Evolutionary conservation across 2,888 invertebrate species (phyloP).

Genomic region (Orchestes rusci): DNA sequence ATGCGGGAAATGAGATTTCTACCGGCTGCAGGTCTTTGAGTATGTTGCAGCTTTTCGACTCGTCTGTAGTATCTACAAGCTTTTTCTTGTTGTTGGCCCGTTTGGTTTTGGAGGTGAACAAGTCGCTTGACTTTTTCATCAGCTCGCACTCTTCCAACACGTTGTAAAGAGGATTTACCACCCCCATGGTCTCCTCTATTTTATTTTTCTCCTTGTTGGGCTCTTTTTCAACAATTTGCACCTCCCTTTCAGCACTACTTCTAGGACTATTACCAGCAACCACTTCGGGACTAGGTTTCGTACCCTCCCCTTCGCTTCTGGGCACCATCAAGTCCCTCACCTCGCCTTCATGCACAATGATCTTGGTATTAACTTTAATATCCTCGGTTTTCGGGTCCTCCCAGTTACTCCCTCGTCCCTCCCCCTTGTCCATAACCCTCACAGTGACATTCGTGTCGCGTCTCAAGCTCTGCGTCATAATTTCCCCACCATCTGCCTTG

Average conservation of each 20-base stretch:
- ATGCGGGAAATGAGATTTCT: conserved; percentile 14
- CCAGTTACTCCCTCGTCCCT: conserved; percentile 17
- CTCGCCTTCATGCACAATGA: conserved; percentile 21
- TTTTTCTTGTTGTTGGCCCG: conserved; percentile 3
- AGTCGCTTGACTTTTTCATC: conserved; percentile 7
- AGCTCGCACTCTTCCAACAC: conserved; percentile 13
- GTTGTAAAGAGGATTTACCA: conserved; percentile 16
- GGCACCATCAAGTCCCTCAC: conserved; percentile 14
- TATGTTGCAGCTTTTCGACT: neutral
- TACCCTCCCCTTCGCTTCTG: neutral
- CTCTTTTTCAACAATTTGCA: no score
- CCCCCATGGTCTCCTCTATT: conserved; percentile 4
- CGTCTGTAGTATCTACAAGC: neutral
- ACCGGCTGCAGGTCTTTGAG: conserved; percentile 3
- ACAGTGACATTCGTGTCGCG: conserved; percentile 34
- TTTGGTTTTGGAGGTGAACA: conserved; percentile 7
- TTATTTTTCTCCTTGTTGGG: neutral
- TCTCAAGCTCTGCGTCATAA: conserved; percentile 33
- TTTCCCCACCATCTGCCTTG: conserved; percentile 27
- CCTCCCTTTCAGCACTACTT: conserved; percentile 14
- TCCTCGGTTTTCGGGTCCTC: conserved; percentile 18
- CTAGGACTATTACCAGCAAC: conserved; percentile 7
- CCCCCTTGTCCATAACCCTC: conserved; percentile 27
- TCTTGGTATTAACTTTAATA: conserved; percentile 13
- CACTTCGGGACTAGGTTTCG: neutral